Evolutionary conservation across 2,888 invertebrate genomes (phyloP), one percentile per base, ranked within the genome.

Genomic region (Athalia circularis): DNA sequence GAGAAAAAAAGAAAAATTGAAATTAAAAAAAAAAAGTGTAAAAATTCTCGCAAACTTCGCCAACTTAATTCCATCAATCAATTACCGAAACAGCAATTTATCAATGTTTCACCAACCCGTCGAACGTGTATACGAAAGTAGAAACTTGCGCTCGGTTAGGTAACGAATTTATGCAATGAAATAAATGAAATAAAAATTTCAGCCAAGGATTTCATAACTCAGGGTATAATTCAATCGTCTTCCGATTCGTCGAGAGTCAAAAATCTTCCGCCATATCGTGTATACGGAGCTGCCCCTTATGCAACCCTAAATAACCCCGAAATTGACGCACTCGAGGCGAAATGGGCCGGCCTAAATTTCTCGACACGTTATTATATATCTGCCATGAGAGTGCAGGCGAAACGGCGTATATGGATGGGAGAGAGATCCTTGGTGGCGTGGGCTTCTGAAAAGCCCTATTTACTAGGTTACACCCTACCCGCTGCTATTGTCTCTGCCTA

Each of bases 401-500:
- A 59, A 47, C 57, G 59, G 45, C 7, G 43, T 15, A 47, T 57
- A 68, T 29, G 29, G 29, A 29, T 29, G 29, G 29, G 54, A 11
- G 54, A 11, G 54, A 54, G 54, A 54, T 72, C 72, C 72, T 59
- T 43, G 47, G 47, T 47, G 57, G 59, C 57, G 59, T n/a, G 47
- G 54, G 72, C 45, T 13, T 59, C 72, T 59, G 9, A 59, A 59
- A 72, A 72, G 57, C 72, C 72, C 72, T 72, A 72, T 72, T 72
- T 72, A 57, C 72, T 59, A 59, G 72, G 57, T 72, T 72, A 72
- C 72, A 72, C 72, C 72, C 72, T 72, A 8, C 57, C 72, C 72
- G 72, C 72, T 43, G 57, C 72, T 72, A 72, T 72, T 72, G 72
- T 72, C 59, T 72, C 64, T 61, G 75, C 67, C 80, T 83, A 84